These are phyloP conservation scores for Platynereis dumerilii DNA, from an alignment of 2,888 invertebrate species.

Conservation along the genomic window DNA sequence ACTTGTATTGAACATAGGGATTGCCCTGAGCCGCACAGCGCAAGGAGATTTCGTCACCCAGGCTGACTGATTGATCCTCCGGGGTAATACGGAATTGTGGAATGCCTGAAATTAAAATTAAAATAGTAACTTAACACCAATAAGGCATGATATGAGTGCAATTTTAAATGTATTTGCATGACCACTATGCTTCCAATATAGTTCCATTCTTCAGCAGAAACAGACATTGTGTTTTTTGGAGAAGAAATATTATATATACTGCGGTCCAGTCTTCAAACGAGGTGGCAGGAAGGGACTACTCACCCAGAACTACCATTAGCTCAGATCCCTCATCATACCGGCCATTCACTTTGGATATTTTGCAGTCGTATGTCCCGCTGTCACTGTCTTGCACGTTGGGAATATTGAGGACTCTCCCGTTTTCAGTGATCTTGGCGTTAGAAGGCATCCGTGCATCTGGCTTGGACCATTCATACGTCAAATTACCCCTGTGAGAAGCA, in stretches of 20 bases:
- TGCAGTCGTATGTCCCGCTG: conserved; percentile 90
- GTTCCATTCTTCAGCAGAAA: no score
- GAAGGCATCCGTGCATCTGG: conserved; percentile 70
- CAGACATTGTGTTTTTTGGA: no score
- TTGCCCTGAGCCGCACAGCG: conserved; percentile 52
- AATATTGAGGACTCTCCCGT: conserved; percentile 84
- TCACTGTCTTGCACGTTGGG: conserved; percentile 88
- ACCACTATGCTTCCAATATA: no score
- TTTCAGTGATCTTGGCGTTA: conserved; percentile 76
- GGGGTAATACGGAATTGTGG: conserved; percentile 55
- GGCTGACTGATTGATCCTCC: conserved; percentile 50
- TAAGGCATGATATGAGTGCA: no score
- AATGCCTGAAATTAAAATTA: conserved; percentile 42
- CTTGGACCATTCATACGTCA: conserved; percentile 46
- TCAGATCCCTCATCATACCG: conserved; percentile 29
- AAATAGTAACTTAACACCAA: not conserved
- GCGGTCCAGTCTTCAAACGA: no score
- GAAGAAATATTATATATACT: no score
- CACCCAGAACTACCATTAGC: conserved; percentile 33
- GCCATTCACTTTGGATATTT: conserved; percentile 72
- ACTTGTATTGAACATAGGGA: conserved; percentile 44
- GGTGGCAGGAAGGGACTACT: no score
- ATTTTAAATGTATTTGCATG: no score
- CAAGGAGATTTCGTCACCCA: conserved; percentile 50
- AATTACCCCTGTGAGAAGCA: conserved; percentile 40